Evolutionary conservation across 2,113 vertebrate species (phyloP), one percentile per base, ranked within the genome.

Genomic region (Petaurus breviceps): DNA sequence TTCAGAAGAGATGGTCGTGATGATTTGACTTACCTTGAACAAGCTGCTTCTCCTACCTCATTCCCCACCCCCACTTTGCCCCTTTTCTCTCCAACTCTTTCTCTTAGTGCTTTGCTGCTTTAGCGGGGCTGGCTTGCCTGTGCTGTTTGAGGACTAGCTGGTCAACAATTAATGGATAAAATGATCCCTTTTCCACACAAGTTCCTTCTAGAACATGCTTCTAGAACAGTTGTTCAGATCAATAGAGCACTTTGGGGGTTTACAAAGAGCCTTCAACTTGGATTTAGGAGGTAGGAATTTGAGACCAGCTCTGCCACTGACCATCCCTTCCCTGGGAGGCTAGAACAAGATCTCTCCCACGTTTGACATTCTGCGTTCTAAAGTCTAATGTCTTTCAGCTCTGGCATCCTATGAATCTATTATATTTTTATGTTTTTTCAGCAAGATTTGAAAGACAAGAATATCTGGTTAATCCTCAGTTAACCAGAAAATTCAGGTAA

Each of bases 391-490:
- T 84, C 2, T 84, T 84, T 43, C 37, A 43, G n/a, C 37, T 84
- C n/a, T 43, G 19, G 37, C n/a, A 84, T 84, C 19, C 19, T 43
- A 14, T 68, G 68, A 84, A 90, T 93, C 55, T 93, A 92, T 94
- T 97, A 97, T 97, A 91, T 91, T 93, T 93, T 96, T 89, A 51
- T 52, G 90, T 94, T 92, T 97, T 94, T 97, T 96, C 95, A 94
- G 77, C 96, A 68, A 96, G 19, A 14, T 93, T 94, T 51, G 91
- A 77, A 93, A 95, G 95, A 31, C 94, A 61, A 95, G 91, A 68
- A 90, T 96, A 96, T 94, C 90, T 92, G 53, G 51, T 94, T 95
- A 61, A 89, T 96, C 94, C 97, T 23, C 93, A 95, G 52, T 92
- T 96, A 92, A 96, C 53, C 47, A 91, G 68, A 89, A 95, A 95